Conservation (phyloP, 2,113 vertebrate species). For the Pteruthius melanotis region DNA sequence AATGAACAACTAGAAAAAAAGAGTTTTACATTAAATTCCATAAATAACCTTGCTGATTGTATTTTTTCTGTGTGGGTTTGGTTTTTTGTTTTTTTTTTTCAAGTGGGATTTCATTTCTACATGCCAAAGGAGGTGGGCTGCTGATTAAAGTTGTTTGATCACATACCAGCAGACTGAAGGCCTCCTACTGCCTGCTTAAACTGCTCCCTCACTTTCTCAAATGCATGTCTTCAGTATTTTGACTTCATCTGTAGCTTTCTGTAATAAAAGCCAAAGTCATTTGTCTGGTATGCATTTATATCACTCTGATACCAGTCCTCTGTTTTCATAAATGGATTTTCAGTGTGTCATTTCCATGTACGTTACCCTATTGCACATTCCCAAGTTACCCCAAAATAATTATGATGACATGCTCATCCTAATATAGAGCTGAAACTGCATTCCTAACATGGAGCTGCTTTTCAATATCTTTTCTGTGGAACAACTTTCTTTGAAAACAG, state of each 20-base stretch:
- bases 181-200: background rate
- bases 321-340: slow-evolving; percentile 26
- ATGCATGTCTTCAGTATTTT: background rate
- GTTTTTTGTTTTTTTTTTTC: background rate
- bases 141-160: slow-evolving; percentile 16
- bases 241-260: background rate
- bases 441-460: background rate
- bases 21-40: slow-evolving; percentile 7
- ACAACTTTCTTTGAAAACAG: background rate
- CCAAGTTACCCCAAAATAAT: background rate
- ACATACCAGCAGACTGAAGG: background rate
- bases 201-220: background rate
- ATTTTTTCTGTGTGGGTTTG: background rate
- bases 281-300: slow-evolving; percentile 55
- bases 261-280: slow-evolving; percentile 25
- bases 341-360: background rate
- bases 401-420: background rate
- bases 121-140: background rate
- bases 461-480: background rate
- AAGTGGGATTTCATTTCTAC: background rate
- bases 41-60: background rate
- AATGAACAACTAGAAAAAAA: too few species aligned
- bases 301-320: background rate
- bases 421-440: background rate
- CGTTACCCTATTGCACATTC: background rate